These are phyloP conservation scores for Odontophorus gujanensis DNA, from an alignment of 2,113 vertebrate species.

Conservation along the genomic window DNA sequence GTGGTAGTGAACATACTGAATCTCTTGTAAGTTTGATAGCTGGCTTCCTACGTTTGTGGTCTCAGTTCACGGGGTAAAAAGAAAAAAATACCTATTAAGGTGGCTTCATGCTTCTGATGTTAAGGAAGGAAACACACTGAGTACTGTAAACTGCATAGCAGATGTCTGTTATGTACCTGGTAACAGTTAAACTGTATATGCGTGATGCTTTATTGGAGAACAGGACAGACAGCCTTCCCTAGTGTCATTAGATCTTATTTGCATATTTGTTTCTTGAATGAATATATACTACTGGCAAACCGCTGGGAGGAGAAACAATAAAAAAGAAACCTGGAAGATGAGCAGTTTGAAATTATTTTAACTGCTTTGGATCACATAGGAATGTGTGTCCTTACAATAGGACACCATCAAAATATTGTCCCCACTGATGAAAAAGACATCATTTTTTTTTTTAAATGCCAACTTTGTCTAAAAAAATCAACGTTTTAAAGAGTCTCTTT, in stretches of 20 bases:
- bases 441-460: not conserved
- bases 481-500: not conserved
- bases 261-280: not conserved
- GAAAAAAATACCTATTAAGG: not conserved
- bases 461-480: not conserved
- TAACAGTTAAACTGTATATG: not conserved
- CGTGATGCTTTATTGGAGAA: not conserved
- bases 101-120: not conserved
- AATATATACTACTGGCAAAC: not conserved
- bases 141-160: not conserved
- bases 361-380: not conserved
- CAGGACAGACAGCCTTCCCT: not conserved
- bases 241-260: not conserved
- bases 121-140: not conserved
- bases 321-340: not conserved
- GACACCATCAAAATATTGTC: not conserved
- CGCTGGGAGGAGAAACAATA: not conserved
- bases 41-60: not conserved
- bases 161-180: not conserved
- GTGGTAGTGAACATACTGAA: not conserved
- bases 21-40: not conserved
- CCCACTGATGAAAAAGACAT: not conserved
- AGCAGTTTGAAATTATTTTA: not conserved
- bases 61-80: not conserved
- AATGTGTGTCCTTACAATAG: not conserved